A percentile compares a stretch with the other conserved stretches of the same genome.
Conservation (phyloP, 2,888 invertebrate species). For the Andrena bucephala region DNA sequence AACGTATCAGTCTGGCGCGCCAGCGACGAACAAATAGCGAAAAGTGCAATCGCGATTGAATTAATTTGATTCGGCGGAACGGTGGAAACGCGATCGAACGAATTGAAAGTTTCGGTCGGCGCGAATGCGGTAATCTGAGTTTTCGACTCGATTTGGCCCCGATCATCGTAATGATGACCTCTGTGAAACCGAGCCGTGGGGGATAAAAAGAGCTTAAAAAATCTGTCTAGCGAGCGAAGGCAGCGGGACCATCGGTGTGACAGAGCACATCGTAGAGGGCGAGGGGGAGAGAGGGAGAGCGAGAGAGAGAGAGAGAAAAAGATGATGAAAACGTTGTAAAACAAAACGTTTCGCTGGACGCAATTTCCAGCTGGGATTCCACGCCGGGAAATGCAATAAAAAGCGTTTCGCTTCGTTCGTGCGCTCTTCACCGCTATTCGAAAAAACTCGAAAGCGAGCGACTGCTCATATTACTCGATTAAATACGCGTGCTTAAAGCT, state of each 20-base stretch:
- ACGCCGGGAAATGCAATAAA: conserved; percentile 72
- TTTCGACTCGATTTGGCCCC: conserved; percentile 65
- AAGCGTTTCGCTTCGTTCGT: conserved; percentile 67
- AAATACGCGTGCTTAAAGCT: conserved; percentile 62
- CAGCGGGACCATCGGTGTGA: background rate
- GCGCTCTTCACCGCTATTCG: conserved; percentile 51
- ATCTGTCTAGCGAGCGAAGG: conserved; percentile 53
- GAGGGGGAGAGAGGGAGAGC: background rate
- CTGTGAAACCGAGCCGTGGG: conserved; percentile 47
- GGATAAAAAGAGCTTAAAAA: conserved; percentile 49
- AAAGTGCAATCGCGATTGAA: conserved; percentile 64
- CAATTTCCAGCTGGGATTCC: conserved; percentile 72
- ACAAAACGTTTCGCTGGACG: conserved; percentile 72
- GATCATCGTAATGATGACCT: conserved; percentile 56
- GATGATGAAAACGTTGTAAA: conserved; percentile 61
- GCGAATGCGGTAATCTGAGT: conserved; percentile 68
- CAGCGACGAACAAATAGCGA: conserved; percentile 53
- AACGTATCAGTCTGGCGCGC: conserved; percentile 20
- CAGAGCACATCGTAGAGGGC: background rate
- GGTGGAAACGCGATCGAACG: conserved; percentile 65
- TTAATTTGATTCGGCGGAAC: conserved; percentile 64
- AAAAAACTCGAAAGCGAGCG: conserved; percentile 70
- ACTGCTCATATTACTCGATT: conserved; percentile 55
- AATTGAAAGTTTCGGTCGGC: conserved; percentile 68
- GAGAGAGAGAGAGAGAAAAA: conserved; percentile 1